These are phyloP conservation scores for Oscheius myriophilus DNA, from an alignment of 2,888 invertebrate genomes.

Conservation along the genomic window DNA sequence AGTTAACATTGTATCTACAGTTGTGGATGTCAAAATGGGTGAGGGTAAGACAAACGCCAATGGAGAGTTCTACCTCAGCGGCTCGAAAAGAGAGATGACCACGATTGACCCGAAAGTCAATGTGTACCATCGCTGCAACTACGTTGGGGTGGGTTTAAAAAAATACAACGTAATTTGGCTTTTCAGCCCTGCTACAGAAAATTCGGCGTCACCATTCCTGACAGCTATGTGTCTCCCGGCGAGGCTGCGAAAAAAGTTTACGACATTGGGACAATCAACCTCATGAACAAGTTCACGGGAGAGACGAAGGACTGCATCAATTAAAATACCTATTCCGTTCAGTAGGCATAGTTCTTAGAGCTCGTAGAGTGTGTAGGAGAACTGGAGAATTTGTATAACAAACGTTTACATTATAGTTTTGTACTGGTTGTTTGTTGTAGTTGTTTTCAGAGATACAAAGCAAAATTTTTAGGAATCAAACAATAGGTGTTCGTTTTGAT, in stretches of 20 bases:
- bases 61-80: slow-evolving; percentile 21
- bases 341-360: no score
- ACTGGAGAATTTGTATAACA: no score
- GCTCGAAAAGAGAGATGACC: slow-evolving; percentile 27
- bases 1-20: slow-evolving; percentile 7
- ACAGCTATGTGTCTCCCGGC: slow-evolving; percentile 44
- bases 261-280: slow-evolving; percentile 55
- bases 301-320: slow-evolving; percentile 62
- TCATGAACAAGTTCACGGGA: slow-evolving; percentile 61
- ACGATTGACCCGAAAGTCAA: slow-evolving; percentile 50
- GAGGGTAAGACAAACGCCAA: slow-evolving; percentile 14
- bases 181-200: slow-evolving; percentile 46
- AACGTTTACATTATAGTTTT: no score
- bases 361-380: no score
- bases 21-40: slow-evolving; percentile 13
- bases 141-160: slow-evolving; percentile 12
- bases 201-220: slow-evolving; percentile 51
- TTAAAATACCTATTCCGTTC: no score
- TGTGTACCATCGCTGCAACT: slow-evolving; percentile 27
- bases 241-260: slow-evolving; percentile 39
- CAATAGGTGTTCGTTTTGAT: no score
- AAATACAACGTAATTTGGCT: neutral
- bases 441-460: no score
- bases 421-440: no score
- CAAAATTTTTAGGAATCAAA: no score